These are phyloP conservation scores for Neotoma lepida DNA, from an alignment of 2,113 vertebrate species.

Conservation along the genomic window DNA sequence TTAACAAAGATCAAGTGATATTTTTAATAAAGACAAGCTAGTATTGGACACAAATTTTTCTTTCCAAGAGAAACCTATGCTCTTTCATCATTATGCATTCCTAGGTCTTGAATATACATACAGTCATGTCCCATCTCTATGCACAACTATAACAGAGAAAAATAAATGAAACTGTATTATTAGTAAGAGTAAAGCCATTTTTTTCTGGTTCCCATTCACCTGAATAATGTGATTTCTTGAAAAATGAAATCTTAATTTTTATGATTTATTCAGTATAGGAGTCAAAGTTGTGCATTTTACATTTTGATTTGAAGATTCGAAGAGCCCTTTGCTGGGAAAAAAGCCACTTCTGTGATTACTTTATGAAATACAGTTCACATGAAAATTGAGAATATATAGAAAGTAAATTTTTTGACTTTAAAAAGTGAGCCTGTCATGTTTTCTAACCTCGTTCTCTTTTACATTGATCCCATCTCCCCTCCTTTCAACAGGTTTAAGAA, in stretches of 20 bases:
- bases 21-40: neutral
- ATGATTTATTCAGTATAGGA: conserved; percentile 57
- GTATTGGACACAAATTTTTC: neutral
- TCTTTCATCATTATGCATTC: neutral
- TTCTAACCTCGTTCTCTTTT: conserved; percentile 64
- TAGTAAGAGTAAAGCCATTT: conserved; percentile 45
- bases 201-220: conserved; percentile 15
- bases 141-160: neutral
- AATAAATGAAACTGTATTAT: conserved; percentile 51
- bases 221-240: conserved; percentile 24
- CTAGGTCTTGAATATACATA: neutral
- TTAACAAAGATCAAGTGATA: neutral
- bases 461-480: conserved; percentile 70
- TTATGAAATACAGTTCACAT: conserved; percentile 76
- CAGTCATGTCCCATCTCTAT: rapidly evolving
- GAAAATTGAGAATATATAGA: conserved; percentile 58
- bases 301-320: conserved; percentile 76
- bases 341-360: conserved; percentile 74
- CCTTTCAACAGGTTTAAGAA: conserved; percentile 73
- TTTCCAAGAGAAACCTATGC: neutral
- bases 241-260: conserved; percentile 76
- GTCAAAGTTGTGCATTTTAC: conserved; percentile 51
- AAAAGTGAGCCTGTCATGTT: conserved; percentile 61
- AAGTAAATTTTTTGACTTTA: conserved; percentile 72
- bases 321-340: conserved; percentile 57